Conservation (phyloP, 2,797 vertebrate species). For the Crossoptilon crossoptilon region DNA sequence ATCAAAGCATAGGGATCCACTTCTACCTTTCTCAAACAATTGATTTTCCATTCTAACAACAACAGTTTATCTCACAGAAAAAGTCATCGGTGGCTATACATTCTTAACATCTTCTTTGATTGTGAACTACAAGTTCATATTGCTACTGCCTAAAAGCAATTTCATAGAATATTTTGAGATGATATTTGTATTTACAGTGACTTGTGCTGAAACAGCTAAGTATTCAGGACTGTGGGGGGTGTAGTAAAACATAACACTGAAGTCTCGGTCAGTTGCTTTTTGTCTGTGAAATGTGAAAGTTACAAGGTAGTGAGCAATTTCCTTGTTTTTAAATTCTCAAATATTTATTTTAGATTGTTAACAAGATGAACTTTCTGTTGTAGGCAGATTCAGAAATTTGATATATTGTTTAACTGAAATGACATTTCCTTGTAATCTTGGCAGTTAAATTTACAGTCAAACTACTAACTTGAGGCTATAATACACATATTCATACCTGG, state of each 20-base stretch:
- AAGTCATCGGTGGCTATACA: not conserved
- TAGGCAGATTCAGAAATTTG: not conserved
- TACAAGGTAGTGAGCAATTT: not conserved
- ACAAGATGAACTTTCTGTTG: not conserved
- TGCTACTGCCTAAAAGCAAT: not conserved
- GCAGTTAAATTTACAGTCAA: not conserved
- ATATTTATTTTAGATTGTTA: not conserved
- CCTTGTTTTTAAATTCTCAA: not conserved
- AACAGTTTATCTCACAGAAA: not conserved
- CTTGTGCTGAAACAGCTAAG: not conserved
- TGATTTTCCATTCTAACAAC: not conserved
- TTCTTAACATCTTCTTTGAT: not conserved
- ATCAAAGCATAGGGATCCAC: not conserved
- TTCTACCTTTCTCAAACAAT: not conserved
- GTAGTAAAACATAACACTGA: not conserved
- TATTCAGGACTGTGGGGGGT: not conserved
- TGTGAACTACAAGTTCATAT: not conserved
- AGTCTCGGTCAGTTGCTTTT: not conserved
- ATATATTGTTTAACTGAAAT: not conserved
- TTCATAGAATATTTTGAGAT: not conserved
- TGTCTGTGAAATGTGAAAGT: not conserved
- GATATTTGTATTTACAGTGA: not conserved
- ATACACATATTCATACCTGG: not conserved
- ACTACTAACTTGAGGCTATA: not conserved
- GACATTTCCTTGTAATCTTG: not conserved